These are phyloP conservation scores for Charadrius vociferus DNA, from an alignment of 2,113 vertebrate genomes.

Conservation along the genomic window DNA sequence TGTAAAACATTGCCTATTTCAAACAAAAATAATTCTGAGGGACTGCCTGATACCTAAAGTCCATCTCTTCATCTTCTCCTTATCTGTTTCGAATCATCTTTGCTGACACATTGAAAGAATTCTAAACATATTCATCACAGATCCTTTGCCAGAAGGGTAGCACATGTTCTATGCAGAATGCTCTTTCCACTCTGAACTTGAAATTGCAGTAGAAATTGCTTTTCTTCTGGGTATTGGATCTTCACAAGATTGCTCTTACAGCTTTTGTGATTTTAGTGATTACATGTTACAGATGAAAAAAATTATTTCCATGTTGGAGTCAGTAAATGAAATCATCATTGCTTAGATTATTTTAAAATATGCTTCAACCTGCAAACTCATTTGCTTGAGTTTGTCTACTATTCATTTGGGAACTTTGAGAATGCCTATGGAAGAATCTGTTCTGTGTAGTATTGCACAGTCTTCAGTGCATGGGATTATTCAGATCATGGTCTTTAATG, in stretches of 20 bases:
- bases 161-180: neutral
- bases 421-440: neutral
- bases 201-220: neutral
- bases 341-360: neutral
- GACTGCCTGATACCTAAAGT: neutral
- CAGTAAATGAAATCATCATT: neutral
- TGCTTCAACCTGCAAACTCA: neutral
- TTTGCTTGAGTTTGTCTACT: neutral
- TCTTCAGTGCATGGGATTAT: neutral
- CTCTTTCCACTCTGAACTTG: neutral
- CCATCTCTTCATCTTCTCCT: neutral
- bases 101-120: neutral
- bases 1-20: neutral
- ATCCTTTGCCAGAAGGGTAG: neutral
- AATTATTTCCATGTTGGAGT: neutral
- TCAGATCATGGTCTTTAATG: neutral
- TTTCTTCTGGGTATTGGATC: neutral
- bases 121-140: neutral
- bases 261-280: neutral
- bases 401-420: neutral
- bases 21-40: neutral
- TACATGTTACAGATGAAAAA: neutral
- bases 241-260: neutral
- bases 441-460: neutral
- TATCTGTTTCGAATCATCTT: neutral